phyloP scores from a whole-genome alignment of 2,113 vertebrate species.

The Dascyllus trimaculatus region DNA sequence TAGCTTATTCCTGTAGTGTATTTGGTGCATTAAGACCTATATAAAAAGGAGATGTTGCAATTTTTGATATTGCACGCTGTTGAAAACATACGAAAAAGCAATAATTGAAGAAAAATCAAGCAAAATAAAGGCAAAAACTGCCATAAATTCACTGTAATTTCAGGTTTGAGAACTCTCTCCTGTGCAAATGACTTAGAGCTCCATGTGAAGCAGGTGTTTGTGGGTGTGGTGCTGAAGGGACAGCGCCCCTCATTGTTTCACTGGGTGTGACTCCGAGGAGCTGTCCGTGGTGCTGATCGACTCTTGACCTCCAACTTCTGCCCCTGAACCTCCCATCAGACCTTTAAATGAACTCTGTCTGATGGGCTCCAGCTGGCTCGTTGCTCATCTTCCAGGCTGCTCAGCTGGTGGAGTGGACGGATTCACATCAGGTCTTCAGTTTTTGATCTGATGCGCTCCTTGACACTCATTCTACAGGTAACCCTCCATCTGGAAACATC shows the following conservation, averaged over 20 bases:
- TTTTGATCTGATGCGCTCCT: constrained; percentile 29
- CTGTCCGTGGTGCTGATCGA: constrained; percentile 65
- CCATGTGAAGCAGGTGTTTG: background rate
- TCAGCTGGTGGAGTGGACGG: background rate
- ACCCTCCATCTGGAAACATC: constrained; percentile 21
- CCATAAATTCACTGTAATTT: no score
- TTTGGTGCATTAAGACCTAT: no score
- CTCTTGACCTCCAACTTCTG: constrained; percentile 31
- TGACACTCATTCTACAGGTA: constrained; percentile 60
- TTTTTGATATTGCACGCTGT: no score
- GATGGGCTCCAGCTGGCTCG: background rate
- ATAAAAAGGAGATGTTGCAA: no score
- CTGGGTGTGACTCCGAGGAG: constrained; percentile 74
- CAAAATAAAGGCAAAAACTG: no score
- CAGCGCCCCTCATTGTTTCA: constrained; percentile 75
- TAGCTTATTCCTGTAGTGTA: no score
- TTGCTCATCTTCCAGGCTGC: background rate
- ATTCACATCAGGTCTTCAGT: constrained; percentile 14
- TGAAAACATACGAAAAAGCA: no score
- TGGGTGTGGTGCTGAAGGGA: constrained; percentile 82
- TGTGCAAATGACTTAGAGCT: no score
- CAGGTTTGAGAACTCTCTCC: no score
- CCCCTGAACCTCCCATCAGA: constrained; percentile 14
- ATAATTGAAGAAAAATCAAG: no score
- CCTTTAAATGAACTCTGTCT: background rate